These are phyloP conservation scores for Athripsodes cinereus DNA, from an alignment of 2,888 invertebrate species.

Conservation along the genomic window DNA sequence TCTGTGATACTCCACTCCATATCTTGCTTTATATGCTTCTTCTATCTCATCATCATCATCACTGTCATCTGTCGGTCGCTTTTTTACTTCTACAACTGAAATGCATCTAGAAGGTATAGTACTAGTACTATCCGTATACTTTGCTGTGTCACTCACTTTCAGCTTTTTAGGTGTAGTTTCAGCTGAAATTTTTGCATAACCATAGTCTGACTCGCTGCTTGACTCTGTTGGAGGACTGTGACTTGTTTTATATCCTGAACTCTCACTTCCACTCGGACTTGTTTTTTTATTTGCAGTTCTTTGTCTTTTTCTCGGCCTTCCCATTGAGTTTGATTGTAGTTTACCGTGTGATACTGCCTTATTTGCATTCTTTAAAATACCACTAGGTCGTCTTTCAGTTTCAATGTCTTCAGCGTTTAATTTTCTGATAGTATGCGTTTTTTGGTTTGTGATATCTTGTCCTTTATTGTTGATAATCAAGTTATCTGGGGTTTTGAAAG, in stretches of 20 bases:
- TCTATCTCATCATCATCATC: constrained; percentile 42
- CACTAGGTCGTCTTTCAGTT: constrained; percentile 25
- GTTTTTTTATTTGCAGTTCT: constrained; percentile 8
- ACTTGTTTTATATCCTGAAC: constrained; percentile 52
- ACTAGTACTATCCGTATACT: constrained; percentile 40
- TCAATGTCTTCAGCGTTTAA: constrained; percentile 3
- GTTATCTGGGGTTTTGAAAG: constrained; percentile 12
- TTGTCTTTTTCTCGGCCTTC: constrained; percentile 18
- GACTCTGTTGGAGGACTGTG: constrained; percentile 43
- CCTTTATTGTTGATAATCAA: constrained; percentile 2
- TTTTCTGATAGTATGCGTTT: constrained; percentile 29
- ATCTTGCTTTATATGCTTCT: constrained; percentile 20
- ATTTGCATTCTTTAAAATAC: constrained; percentile 24
- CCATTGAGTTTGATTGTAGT: constrained; percentile 4
- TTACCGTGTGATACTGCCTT: constrained; percentile 18
- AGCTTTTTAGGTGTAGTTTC: constrained; percentile 54
- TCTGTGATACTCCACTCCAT: constrained; percentile 29
- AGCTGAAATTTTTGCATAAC: constrained; percentile 56
- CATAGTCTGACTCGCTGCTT: constrained; percentile 55
- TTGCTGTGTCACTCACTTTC: constrained; percentile 39
- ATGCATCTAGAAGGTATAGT: constrained; percentile 50
- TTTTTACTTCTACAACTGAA: constrained; percentile 40
- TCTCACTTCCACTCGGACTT: constrained; percentile 28
- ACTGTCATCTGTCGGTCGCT: constrained; percentile 34
- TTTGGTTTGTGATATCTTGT: neutral